A percentile compares a stretch with the other conserved stretches of the same genome.
These are phyloP conservation scores for Pocillopora grandis DNA, from an alignment of 92 coral and sea anemone species.

Conservation along the genomic window DNA sequence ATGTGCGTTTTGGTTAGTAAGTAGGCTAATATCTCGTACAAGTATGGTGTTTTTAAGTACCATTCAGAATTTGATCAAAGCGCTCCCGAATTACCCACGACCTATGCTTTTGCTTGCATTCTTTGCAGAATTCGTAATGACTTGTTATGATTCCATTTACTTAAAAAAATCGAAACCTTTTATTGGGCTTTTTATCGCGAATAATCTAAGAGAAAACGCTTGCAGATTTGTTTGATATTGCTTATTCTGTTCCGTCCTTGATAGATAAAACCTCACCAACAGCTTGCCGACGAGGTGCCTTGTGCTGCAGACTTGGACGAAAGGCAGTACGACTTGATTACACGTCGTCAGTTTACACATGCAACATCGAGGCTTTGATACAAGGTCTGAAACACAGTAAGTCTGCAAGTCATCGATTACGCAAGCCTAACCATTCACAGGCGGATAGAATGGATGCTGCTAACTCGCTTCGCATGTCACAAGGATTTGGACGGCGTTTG, in stretches of 20 bases:
- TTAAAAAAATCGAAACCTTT: not conserved
- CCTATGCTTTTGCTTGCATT: conserved; percentile 1
- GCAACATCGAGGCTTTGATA: conserved; percentile 59
- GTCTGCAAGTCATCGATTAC: conserved; percentile 60
- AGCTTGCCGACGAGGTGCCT: not conserved
- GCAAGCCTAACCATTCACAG: not conserved
- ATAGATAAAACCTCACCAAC: not conserved
- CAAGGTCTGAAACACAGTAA: conserved; percentile 64
- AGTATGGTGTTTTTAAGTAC: conserved; percentile 16
- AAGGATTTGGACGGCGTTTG: conserved; percentile 53
- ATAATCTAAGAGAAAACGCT: not conserved
- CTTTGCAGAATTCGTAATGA: not conserved
- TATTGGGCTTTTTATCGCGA: not conserved
- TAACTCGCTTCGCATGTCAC: conserved; percentile 25
- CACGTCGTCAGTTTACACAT: conserved; percentile 51
- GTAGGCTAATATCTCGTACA: not conserved
- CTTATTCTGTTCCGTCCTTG: not conserved
- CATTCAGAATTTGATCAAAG: conserved; percentile 6
- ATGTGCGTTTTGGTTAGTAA: not conserved
- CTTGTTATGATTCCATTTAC: not conserved
- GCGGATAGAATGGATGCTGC: conserved; percentile 42
- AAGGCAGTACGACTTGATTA: conserved; percentile 65
- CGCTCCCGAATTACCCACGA: not conserved
- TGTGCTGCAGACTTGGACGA: conserved; percentile 67
- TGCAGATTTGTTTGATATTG: not conserved